Evolutionary conservation across 2,113 vertebrate genomes (phyloP), one percentile per base, ranked within the genome.

Genomic region (Cyprinodon brontotheroides): DNA sequence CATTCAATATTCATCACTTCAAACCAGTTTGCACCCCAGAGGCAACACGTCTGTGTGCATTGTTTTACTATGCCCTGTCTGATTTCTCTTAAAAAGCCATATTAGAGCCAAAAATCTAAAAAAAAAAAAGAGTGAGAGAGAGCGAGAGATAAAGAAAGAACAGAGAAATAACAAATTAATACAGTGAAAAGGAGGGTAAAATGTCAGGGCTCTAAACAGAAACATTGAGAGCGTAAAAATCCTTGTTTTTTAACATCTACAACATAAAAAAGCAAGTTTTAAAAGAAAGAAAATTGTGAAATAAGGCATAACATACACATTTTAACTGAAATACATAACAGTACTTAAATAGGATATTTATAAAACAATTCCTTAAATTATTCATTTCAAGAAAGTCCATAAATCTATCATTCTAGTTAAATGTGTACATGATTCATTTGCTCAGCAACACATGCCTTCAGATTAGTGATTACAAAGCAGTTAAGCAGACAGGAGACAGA

Each of bases 381-480:
- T 20, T 8, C 8, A 3, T 3, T 57, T 3, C 8, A n/a, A 15
- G n/a, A 45, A 45, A 57, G 20, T 20, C 20, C 8, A 20, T 20
- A 57, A 57, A 57, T 8, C 17, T 57, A 3, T 57, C 20, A 9
- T 57, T 57, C 17, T 41, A 14, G 10, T 41, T n/a, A 20, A 3
- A 41, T 11, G 1, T 20, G 20, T 63, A 64, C 17, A 57, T 57
- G 50, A 4, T 57, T 57, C n/a, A n/a, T 17, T 20, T 57, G 50
- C 50, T 20, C 50, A 57, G 20, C 7, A 9, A n/a, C 4, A 9
- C 5, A 57, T 57, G 20, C 50, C 20, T 57, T 57, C 17, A 57
- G 50, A 62, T 48, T 11, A 71, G n/a, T 70, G 20, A 45, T 74
- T 70, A 43, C 39, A 36, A 80, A 22, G 38, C 29, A 48, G 41